Conservation (phyloP, 2,113 vertebrate genomes). For the Phainopepla nitens region DNA sequence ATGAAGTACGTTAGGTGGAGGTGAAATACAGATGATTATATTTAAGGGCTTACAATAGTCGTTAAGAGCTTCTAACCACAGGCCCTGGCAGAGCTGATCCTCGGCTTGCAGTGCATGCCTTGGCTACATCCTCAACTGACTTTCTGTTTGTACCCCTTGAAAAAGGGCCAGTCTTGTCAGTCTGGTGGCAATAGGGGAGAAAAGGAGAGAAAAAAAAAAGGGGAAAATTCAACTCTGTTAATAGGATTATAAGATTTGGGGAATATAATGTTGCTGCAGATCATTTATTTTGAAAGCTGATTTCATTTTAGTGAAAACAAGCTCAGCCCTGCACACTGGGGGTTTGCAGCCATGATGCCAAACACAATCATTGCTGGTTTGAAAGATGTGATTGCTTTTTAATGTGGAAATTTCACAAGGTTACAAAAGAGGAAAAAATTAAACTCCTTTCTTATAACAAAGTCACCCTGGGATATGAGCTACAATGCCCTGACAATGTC, state of each 20-base stretch:
- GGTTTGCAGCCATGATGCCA: conserved; percentile 70
- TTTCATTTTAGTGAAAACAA: conserved; percentile 78
- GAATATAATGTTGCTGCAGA: conserved; percentile 73
- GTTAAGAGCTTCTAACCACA: conserved; percentile 82
- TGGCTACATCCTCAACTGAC: conserved; percentile 57
- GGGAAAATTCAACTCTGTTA: conserved; percentile 56
- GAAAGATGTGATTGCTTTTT: conserved; percentile 78
- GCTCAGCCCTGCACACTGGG: conserved; percentile 71
- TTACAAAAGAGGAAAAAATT: conserved; percentile 69
- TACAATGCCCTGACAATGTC: conserved; percentile 78
- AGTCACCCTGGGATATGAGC: conserved; percentile 68
- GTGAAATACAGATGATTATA: conserved; percentile 75
- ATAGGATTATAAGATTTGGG: conserved; percentile 80
- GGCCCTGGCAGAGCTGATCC: conserved; percentile 44
- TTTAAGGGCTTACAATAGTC: conserved; percentile 81
- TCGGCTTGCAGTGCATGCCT: conserved; percentile 38
- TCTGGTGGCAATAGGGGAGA: conserved; percentile 42
- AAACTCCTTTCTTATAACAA: conserved; percentile 73
- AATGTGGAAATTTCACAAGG: conserved; percentile 75
- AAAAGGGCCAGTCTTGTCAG: conserved; percentile 68
- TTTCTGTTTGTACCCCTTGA: conserved; percentile 66
- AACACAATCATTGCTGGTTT: conserved; percentile 77
- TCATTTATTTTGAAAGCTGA: conserved; percentile 83
- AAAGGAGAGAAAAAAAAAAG: not conserved
- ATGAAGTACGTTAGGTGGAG: conserved; percentile 71